Conservation (phyloP, 2,888 invertebrate species). For the Ptilodon capucinus region DNA sequence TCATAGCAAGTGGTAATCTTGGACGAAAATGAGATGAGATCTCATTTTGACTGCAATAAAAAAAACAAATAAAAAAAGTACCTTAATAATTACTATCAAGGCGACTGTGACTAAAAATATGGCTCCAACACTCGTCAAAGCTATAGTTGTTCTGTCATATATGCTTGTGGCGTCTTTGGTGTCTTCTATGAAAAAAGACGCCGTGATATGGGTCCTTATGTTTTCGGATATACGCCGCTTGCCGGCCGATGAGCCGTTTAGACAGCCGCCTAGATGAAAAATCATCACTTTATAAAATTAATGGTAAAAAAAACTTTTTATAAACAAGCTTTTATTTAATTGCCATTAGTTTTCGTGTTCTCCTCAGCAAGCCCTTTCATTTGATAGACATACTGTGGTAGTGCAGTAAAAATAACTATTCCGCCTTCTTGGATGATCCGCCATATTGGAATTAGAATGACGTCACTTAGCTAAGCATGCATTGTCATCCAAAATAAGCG, state of each 20-base stretch:
- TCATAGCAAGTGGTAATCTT: too few species aligned
- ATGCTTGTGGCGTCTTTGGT: conserved; percentile 47
- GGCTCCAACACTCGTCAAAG: conserved; percentile 50
- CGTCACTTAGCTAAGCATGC: too few species aligned
- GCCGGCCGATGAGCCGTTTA: conserved; percentile 87
- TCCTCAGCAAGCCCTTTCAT: too few species aligned
- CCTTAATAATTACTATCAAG: conserved; percentile 57
- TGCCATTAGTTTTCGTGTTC: too few species aligned
- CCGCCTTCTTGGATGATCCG: too few species aligned
- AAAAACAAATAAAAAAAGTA: too few species aligned
- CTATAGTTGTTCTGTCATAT: conserved; percentile 56
- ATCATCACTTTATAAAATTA: not conserved
- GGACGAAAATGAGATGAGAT: too few species aligned
- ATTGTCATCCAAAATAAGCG: too few species aligned
- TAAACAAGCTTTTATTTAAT: not conserved
- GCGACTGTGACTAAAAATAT: conserved; percentile 48
- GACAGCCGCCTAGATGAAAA: conserved; percentile 83
- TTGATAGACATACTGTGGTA: too few species aligned
- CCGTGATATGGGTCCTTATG: conserved; percentile 60
- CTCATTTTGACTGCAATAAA: too few species aligned
- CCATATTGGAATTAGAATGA: too few species aligned
- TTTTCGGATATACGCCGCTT: conserved; percentile 86
- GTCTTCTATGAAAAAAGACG: conserved; percentile 64
- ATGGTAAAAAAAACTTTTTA: not conserved
- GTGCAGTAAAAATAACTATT: too few species aligned